Conservation (phyloP, 2,113 vertebrate species). For the Cromileptes altivelis region DNA sequence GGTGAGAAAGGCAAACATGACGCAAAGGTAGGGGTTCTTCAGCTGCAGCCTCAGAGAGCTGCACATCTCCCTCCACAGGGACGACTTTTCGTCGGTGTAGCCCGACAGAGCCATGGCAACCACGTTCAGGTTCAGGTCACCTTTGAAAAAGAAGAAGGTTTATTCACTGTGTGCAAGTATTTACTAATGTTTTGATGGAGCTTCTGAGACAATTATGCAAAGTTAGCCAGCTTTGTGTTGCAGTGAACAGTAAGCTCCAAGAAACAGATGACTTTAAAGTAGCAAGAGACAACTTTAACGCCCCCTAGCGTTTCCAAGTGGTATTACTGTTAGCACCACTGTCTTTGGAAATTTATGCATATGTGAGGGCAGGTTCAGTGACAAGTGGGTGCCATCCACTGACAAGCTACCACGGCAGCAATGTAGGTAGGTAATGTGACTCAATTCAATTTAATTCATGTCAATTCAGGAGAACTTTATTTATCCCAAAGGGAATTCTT, state of each 20-base stretch:
- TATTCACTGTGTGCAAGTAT: not conserved
- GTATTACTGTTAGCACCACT: too few species aligned
- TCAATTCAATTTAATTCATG: too few species aligned
- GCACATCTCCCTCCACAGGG: conserved; percentile 99
- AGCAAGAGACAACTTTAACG: too few species aligned
- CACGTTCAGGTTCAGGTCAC: conserved; percentile 97
- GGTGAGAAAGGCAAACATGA: conserved; percentile 99
- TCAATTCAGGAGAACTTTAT: too few species aligned
- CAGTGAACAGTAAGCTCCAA: not conserved
- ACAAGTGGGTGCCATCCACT: too few species aligned
- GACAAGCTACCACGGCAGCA: too few species aligned
- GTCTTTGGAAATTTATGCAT: too few species aligned
- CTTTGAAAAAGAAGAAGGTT: conserved; percentile 77
- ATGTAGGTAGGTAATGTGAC: too few species aligned
- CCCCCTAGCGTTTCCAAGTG: too few species aligned
- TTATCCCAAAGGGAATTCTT: too few species aligned
- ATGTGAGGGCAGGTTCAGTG: too few species aligned
- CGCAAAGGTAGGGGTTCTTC: conserved; percentile 95
- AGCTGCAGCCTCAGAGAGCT: conserved; percentile 93
- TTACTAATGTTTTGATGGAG: too few species aligned
- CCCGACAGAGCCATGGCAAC: conserved; percentile 99
- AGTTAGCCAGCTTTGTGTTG: not conserved
- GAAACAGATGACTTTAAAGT: not conserved
- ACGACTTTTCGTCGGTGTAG: conserved; percentile 96
- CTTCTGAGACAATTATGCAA: not conserved